Evolutionary conservation across 2,113 vertebrate species (phyloP).

Genomic region (Capreolus pygargus): DNA sequence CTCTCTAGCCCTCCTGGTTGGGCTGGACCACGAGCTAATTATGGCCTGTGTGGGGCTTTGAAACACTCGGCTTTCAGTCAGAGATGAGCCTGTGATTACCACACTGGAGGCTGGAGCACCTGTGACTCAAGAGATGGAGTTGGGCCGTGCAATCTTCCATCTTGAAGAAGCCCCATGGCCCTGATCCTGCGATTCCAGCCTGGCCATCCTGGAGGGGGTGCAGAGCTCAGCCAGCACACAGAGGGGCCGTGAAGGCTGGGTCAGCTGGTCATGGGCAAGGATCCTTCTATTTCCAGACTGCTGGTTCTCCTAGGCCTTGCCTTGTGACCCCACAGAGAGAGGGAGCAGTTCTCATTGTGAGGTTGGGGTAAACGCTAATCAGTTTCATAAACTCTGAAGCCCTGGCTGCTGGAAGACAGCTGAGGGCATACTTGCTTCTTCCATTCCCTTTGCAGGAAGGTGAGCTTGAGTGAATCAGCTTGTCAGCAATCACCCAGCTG

Average conservation of each 20-base stretch:
- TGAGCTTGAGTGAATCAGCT: neutral
- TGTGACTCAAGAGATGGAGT: constrained; percentile 28
- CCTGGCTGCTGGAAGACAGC: neutral
- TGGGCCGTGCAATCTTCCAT: neutral
- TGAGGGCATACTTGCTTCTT: neutral
- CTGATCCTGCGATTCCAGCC: neutral
- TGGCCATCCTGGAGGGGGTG: neutral
- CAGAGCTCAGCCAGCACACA: rapidly evolving
- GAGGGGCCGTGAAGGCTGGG: neutral
- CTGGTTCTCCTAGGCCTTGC: neutral
- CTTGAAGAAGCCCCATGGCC: neutral
- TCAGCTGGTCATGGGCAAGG: neutral
- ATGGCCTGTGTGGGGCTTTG: constrained; percentile 44
- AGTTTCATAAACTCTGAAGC: neutral
- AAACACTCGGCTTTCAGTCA: constrained; percentile 43
- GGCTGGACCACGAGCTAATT: constrained; percentile 66
- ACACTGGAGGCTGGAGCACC: neutral
- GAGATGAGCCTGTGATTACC: constrained; percentile 49
- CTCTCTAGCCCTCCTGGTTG: constrained; percentile 33
- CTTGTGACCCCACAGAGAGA: neutral
- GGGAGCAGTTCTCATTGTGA: neutral
- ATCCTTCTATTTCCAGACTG: neutral
- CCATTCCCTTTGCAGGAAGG: neutral
- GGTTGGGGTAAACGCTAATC: neutral
- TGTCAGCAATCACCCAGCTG: neutral